Percentiles rank a stretch among this genome's conserved stretches.
phyloP scores from a whole-genome alignment of 35 echinoderm and acorn worm genomes.

The Eucidaris tribuloides region DNA sequence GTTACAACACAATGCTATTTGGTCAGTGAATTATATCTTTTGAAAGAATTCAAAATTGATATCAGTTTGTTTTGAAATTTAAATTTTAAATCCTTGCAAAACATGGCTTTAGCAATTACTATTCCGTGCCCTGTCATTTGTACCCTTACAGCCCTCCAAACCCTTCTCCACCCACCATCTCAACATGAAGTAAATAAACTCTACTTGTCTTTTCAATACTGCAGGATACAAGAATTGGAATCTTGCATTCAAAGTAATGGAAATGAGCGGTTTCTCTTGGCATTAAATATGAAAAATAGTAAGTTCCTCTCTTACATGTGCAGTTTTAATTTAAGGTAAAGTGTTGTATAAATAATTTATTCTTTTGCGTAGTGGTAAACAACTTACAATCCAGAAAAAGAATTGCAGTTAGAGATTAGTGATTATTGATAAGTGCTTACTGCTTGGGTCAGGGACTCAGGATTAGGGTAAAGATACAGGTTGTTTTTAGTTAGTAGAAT shows the following conservation, averaged over 20 bases:
- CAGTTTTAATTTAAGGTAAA: not conserved
- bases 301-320: not conserved
- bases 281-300: slow-evolving; percentile 43
- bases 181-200: slow-evolving; percentile 10
- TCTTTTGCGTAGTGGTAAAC: not conserved
- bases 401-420: not conserved
- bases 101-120: too few relatives aligned
- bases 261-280: slow-evolving; percentile 25
- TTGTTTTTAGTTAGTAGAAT: too few relatives aligned
- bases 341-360: not conserved
- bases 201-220: not conserved
- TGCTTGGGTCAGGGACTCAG: not conserved
- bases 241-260: slow-evolving; percentile 29
- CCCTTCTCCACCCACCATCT: too few relatives aligned
- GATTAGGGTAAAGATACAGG: too few relatives aligned
- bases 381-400: not conserved
- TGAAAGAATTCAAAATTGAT: too few relatives aligned
- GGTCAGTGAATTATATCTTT: too few relatives aligned
- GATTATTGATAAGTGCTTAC: not conserved
- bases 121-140: too few relatives aligned
- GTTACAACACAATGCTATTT: too few relatives aligned
- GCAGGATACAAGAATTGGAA: slow-evolving; percentile 40
- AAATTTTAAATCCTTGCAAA: too few relatives aligned
- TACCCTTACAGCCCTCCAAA: too few relatives aligned
- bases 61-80: too few relatives aligned